Evolutionary conservation across 2,797 vertebrate species (phyloP).

Genomic region (Manis pentadactyla): DNA sequence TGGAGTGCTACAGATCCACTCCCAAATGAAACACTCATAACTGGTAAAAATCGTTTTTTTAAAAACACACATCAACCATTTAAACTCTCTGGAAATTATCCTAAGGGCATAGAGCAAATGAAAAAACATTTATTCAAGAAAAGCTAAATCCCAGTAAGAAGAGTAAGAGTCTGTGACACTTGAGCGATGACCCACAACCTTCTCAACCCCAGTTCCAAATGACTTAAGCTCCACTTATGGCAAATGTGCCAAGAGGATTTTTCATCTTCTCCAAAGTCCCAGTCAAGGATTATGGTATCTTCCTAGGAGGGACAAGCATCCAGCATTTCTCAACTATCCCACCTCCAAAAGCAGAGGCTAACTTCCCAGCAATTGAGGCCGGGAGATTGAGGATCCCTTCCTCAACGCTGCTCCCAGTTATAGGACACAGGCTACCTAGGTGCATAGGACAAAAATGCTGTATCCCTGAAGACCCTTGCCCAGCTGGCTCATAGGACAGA

Average conservation of each 20-base stretch:
- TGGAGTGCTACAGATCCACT: neutral
- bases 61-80: neutral
- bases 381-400: neutral
- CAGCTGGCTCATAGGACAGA: neutral
- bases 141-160: constrained; percentile 22
- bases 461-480: neutral
- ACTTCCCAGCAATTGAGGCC: neutral
- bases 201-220: neutral
- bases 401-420: neutral
- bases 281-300: neutral
- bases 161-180: neutral
- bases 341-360: neutral
- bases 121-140: neutral
- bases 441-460: neutral
- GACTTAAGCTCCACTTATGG: neutral
- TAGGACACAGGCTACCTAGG: neutral
- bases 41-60: neutral
- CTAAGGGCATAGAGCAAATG: constrained; percentile 1
- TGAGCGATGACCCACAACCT: neutral
- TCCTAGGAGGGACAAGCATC: neutral
- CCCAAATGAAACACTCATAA: neutral
- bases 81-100: constrained; percentile 31
- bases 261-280: neutral
- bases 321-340: neutral
- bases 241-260: neutral